Base-by-base conservation (phyloP, 2,888 invertebrate species). In the Mechanitis messenoides region DNA sequence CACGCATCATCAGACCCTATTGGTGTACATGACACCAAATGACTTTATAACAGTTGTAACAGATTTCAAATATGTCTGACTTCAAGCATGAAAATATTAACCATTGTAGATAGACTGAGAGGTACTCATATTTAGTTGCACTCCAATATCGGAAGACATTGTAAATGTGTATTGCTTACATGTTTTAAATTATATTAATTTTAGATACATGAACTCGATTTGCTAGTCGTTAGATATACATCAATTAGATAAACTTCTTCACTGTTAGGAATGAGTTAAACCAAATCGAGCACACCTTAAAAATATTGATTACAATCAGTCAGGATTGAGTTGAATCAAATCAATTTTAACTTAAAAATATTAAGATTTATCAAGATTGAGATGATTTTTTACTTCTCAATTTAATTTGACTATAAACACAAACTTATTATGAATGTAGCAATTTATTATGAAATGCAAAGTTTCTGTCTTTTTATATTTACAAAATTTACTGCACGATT, bases 1-100 rank as follows among this genome's bases (percentile, higher is more conserved):
- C 64, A 66, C 64, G 66, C 66, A 58, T 64, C 64, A 61, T 64
- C 59, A 60, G 50, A 20, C 55, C 58, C 58, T 59, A 62, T 66
- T 65, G 60, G 66, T 66, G 59, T 66, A 64, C 56, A 64, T 67
- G 61, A 67, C 64, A 64, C 57, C 62, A 64, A 64, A 67, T 62
- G 62, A 28, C 62, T 61, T 66, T 64, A 64, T 58, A 64, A 67
- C 62, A 53, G 58, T 56, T 65, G 59, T 65, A 58, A 65, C 62
- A 65, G 62, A 65, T 65, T 65, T 65, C 56, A 65, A 66, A 66
- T 59, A 59, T 55, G 61, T 54, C 53, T 59, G 50, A 61, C 56
- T 55, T 60, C 58, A 66, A n/a, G 60, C 66, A 62, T 64, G 56
- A 62, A 66, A 42, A 64, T 64, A 56, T 58, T 35, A 54, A 56